Base-by-base conservation (phyloP, 1,140 invertebrate genomes). In the Aphelenchoides avenae region DNA sequence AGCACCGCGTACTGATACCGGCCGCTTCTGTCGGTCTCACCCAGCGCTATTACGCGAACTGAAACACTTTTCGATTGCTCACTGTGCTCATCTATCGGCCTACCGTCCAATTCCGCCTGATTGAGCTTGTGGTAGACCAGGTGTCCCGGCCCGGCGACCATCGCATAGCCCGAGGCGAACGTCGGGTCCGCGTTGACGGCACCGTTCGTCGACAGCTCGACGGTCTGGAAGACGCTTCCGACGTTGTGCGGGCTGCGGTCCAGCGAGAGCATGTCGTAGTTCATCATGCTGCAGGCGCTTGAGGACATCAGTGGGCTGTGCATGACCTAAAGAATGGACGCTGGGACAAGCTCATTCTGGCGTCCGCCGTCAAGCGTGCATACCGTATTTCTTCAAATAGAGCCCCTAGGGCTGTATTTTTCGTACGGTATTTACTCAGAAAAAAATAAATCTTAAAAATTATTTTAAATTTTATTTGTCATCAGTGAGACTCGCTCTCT, bases 111-210 rank as follows among this genome's bases (percentile, higher is more conserved):
- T 26, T 75, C 73, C 22, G 75, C 73, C 29, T 70, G 62, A 41
- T 61, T 66, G 24, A 53, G 67, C 2, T 65, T 77, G 22, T 63
- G 46, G 27, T 53, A 75, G 30, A 77, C 54, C 34, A 75, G 59
- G 56, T 75, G 73, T 44, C 73, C 73, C 20, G 57, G 67, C 44
- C 53, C 44, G 36, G 64, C 58, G 1, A 77, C 31, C 36, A 75
- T 64, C 11, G 72, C 75, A 46, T 77, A 76, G 30, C 73, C 73
- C 29, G 69, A 71, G 24, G 57, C 65, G 26, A 75, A 69, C 33
- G 57, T 62, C 15, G 54, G 54, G 24, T 31, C 40, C 22, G 42
- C 40, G 34, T 69, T 75, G 29, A 66, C 70, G 36, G 67, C 67
- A 27, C 63, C 71, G 40, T 66, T 70, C 24, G 70, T 67, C 7